Evolutionary conservation across 2,888 invertebrate genomes (phyloP), one percentile per base, ranked within the genome.

Genomic region (Serripes groenlandicus): DNA sequence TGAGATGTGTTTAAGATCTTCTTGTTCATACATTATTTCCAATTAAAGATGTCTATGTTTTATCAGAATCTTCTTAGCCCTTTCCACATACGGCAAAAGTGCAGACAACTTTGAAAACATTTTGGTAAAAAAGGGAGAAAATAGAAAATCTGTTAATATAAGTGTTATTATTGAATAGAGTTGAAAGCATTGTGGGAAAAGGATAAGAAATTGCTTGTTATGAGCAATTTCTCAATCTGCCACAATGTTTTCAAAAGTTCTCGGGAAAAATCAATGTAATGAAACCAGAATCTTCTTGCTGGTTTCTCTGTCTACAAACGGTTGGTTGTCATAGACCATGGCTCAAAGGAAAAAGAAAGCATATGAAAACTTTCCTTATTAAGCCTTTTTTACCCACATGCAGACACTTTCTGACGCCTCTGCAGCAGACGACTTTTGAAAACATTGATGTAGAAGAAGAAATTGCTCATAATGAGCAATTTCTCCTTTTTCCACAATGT

Each of bases 401-500:
- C 9, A 42, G 11, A 11, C 42, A 18, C 11, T 42, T 42, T 42
- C 9, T 42, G 42, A 18, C 18, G 42, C 18, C 42, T 18, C 42
- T 42, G 18, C 9, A 11, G 18, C 11, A 42, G 18, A 42, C 9
- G 42, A 18, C 42, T 42, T 42, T 42, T 9, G 42, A 9, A 42
- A 42, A 42, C 42, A 42, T 42, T 42, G 42, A 11, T 18, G 18
- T 5, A 54, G n/a, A 54, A 54, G 23, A n/a, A 54, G 54, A 54
- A 54, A 54, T 15, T 54, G 9, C 54, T 54, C 5, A 5, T 23
- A 15, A 54, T n/a, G 11, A 54, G 54, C 54, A 54, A 15, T 54
- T 54, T 54, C 54, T n/a, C 23, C 54, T 54, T 54, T 54, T 54
- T n/a, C 23, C 54, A 42, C 42, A 42, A 42, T 42, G 42, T 42